Conservation (phyloP, 2,888 invertebrate genomes). For the Macrosiphum euphorbiae region DNA sequence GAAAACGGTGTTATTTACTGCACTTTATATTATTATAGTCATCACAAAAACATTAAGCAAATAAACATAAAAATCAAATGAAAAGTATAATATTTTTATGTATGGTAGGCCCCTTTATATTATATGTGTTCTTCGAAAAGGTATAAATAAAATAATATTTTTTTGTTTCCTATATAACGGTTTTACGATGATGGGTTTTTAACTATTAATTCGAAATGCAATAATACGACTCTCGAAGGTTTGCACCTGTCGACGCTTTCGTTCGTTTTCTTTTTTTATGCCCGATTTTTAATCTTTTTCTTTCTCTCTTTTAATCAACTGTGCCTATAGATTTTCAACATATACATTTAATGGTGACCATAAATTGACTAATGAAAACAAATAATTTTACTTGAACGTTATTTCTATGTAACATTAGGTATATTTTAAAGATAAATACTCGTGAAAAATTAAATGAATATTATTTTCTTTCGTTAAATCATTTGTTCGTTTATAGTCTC, state of each 20-base stretch:
- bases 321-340: neutral
- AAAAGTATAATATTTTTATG: conserved; percentile 15
- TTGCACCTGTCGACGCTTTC: neutral
- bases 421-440: neutral
- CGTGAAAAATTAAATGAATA: neutral
- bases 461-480: neutral
- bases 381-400: neutral
- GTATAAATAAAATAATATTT: conserved; percentile 44
- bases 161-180: conserved; percentile 27
- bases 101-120: neutral
- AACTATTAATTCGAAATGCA: conserved; percentile 48
- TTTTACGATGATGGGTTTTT: conserved; percentile 47
- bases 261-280: conserved; percentile 29
- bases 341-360: neutral
- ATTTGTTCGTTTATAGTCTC: conserved; percentile 3
- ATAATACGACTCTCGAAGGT: neutral
- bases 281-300: neutral
- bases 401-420: neutral
- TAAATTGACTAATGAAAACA: conserved; percentile 4
- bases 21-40: neutral
- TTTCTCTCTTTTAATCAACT: neutral
- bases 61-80: conserved; percentile 41
- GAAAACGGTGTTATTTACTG: neutral
- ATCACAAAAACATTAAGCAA: conserved; percentile 22
- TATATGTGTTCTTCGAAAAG: conserved; percentile 3